phyloP scores from a whole-genome alignment of 2,113 vertebrate species.

The Hemicordylus capensis region DNA sequence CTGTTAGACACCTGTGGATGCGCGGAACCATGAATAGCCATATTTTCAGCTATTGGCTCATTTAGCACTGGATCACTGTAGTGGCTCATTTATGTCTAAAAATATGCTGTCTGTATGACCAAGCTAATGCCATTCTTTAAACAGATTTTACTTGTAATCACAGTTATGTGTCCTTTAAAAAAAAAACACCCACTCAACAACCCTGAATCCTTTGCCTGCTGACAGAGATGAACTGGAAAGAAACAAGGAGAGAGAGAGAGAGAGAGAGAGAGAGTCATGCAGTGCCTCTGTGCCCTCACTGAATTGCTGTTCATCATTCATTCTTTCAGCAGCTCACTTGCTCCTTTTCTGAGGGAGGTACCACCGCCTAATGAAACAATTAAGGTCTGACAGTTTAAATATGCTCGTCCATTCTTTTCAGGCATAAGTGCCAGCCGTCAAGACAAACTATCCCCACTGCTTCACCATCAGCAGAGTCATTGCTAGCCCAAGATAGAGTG shows the following conservation, averaged over 20 bases:
- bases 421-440: conserved; percentile 71
- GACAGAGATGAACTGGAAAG: conserved; percentile 67
- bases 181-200: conserved; percentile 63
- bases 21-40: no score
- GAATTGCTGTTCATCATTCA: conserved; percentile 72
- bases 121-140: conserved; percentile 59
- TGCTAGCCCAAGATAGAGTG: conserved; percentile 76
- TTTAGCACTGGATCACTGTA: conserved; percentile 41
- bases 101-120: conserved; percentile 48
- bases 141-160: conserved; percentile 74
- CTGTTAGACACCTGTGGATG: no score
- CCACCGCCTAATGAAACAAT: conserved; percentile 80
- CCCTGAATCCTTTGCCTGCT: conserved; percentile 19
- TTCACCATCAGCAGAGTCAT: conserved; percentile 75
- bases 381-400: conserved; percentile 79
- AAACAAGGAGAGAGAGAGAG: conserved; percentile 59
- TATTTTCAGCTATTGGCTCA: not conserved
- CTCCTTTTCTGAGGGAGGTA: conserved; percentile 74
- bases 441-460: conserved; percentile 75
- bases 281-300: conserved; percentile 60
- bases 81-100: conserved; percentile 63
- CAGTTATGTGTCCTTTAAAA: conserved; percentile 49
- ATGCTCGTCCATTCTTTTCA: conserved; percentile 73
- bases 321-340: conserved; percentile 67
- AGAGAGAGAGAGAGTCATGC: conserved; percentile 44